A percentile compares a stretch with the other conserved stretches of the same genome.
phyloP scores from a whole-genome alignment of 2,888 invertebrate genomes.

The Eumacrocentrus americanus region DNA sequence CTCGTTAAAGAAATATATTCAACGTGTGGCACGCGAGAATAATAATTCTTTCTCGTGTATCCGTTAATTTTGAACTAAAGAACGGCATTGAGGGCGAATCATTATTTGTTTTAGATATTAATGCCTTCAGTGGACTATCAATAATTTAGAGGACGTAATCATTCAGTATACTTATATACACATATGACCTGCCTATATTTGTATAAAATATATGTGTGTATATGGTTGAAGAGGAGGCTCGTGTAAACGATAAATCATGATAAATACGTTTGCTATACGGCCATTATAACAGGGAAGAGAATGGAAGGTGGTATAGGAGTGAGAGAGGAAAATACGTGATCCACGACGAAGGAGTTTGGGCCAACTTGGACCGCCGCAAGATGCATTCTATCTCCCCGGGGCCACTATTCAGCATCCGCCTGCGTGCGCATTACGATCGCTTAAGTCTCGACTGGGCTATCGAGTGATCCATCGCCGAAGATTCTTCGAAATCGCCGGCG shows the following conservation, averaged over 20 bases:
- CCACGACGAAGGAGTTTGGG: constrained; percentile 24
- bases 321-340: constrained; percentile 29
- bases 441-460: constrained; percentile 57
- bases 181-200: constrained; percentile 13
- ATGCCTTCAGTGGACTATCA: constrained; percentile 52
- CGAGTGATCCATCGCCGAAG: constrained; percentile 57
- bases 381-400: constrained; percentile 39
- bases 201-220: background rate
- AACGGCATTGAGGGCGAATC: constrained; percentile 33
- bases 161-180: constrained; percentile 39
- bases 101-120: constrained; percentile 55
- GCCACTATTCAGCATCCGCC: constrained; percentile 41
- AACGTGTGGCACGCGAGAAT: constrained; percentile 18
- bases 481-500: constrained; percentile 51
- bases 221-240: constrained; percentile 44
- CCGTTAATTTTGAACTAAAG: constrained; percentile 9
- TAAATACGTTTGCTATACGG: constrained; percentile 54
- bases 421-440: constrained; percentile 57
- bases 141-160: constrained; percentile 56
- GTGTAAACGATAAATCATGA: constrained; percentile 60
- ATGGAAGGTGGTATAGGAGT: constrained; percentile 29
- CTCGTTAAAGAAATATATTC: constrained; percentile 12
- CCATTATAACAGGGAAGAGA: constrained; percentile 50
- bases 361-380: constrained; percentile 27
- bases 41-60: background rate